Conservation (phyloP, 2,888 invertebrate species). For the Sarcophaga caerulescens region DNA sequence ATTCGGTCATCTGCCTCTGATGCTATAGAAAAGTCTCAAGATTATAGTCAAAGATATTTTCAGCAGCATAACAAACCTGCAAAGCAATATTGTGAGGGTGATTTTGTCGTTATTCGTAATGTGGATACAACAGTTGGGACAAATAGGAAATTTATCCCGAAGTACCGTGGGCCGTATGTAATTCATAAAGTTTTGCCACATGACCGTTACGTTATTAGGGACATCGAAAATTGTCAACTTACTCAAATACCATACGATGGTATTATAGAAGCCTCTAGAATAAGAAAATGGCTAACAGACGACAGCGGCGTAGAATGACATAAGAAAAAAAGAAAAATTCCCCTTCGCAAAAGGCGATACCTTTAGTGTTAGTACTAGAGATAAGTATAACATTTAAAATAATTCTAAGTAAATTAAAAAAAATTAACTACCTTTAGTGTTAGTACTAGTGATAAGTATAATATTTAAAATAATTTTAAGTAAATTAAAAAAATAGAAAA, state of each 20-base stretch:
- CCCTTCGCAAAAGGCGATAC: too few relatives aligned
- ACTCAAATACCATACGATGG: constrained; percentile 21
- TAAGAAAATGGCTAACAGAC: not conserved
- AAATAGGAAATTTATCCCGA: constrained; percentile 4
- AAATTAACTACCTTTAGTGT: too few relatives aligned
- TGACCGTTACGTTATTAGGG: constrained; percentile 7
- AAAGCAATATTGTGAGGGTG: not conserved
- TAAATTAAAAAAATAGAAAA: too few relatives aligned
- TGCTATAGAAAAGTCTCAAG: not conserved
- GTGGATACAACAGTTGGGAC: constrained; percentile 1
- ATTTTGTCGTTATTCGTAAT: constrained; percentile 22
- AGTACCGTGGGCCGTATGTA: constrained; percentile 4
- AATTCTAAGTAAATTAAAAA: too few relatives aligned
- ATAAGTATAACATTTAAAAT: too few relatives aligned
- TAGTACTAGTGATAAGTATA: not conserved
- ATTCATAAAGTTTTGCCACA: constrained; percentile 13
- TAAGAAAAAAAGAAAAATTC: too few relatives aligned
- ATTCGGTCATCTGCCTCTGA: not conserved
- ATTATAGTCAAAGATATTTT: not conserved
- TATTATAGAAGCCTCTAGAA: constrained; percentile 16
- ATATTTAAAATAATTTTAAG: not conserved
- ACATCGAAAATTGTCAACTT: constrained; percentile 24
- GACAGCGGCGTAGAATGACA: too few relatives aligned
- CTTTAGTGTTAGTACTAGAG: too few relatives aligned
- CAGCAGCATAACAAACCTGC: not conserved